Evolutionary conservation across 1,140 invertebrate genomes (phyloP).

Genomic region (Laupala kohalensis): DNA sequence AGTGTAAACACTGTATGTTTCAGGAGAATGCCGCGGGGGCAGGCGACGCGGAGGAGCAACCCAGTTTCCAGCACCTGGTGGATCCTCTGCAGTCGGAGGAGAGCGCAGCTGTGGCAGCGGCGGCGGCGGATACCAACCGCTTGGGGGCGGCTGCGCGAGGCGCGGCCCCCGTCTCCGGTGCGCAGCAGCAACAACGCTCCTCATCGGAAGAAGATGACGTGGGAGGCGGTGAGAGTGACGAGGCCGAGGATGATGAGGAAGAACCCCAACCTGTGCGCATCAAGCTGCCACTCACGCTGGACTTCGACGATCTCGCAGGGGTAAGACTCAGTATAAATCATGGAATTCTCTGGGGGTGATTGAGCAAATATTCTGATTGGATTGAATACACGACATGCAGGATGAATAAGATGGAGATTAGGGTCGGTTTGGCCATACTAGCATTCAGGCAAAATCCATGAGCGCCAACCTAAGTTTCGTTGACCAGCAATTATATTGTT

Average conservation of each 20-base stretch:
- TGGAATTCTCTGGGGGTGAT: too few species aligned
- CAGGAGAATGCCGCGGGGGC: background rate
- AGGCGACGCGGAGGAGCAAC: constrained; percentile 1
- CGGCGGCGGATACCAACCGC: constrained; percentile 28
- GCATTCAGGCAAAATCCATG: too few species aligned
- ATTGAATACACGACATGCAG: too few species aligned
- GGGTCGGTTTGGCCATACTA: too few species aligned
- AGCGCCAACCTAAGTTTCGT: too few species aligned
- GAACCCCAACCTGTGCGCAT: constrained; percentile 49
- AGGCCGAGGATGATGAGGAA: constrained; percentile 21
- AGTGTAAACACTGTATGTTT: background rate
- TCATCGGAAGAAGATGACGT: constrained; percentile 30
- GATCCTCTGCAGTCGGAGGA: constrained; percentile 18
- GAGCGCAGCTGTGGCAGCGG: constrained; percentile 23
- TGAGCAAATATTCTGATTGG: too few species aligned
- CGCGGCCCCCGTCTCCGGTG: background rate
- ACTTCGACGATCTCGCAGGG: constrained; percentile 64
- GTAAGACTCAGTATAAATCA: too few species aligned
- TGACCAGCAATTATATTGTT: too few species aligned
- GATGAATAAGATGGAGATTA: too few species aligned
- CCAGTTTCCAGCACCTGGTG: constrained; percentile 10
- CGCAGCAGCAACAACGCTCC: background rate
- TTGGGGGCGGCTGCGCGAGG: background rate
- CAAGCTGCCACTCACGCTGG: constrained; percentile 62
- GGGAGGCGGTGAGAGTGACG: constrained; percentile 37